Evolutionary conservation across 2,797 vertebrate species (phyloP).

Genomic region (Phrynocephalus vlangalii): DNA sequence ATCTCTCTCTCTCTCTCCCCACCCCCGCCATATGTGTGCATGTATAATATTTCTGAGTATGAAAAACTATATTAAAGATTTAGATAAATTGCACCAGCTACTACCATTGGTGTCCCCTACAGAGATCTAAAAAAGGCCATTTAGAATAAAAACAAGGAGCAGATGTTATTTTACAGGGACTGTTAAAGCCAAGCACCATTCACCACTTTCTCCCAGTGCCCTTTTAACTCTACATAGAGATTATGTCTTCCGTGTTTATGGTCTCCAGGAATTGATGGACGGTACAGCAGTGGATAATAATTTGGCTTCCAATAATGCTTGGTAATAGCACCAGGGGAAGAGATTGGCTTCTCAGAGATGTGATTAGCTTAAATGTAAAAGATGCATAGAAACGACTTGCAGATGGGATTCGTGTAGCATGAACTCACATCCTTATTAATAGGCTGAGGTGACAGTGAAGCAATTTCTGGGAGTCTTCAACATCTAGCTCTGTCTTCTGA

Average conservation of each 20-base stretch:
- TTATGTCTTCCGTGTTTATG: slow-evolving; percentile 49
- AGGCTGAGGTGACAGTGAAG: neutral
- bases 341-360: slow-evolving; percentile 25
- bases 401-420: slow-evolving; percentile 10
- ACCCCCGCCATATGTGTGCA: neutral
- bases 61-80: slow-evolving; percentile 66
- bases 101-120: slow-evolving; percentile 47
- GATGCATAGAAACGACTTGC: slow-evolving; percentile 36
- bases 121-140: slow-evolving; percentile 64
- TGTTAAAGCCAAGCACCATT: slow-evolving; percentile 50
- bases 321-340: slow-evolving; percentile 20
- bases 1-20: too few species aligned
- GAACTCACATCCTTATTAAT: slow-evolving; percentile 12
- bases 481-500: neutral
- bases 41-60: slow-evolving; percentile 38
- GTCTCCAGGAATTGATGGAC: slow-evolving; percentile 38
- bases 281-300: slow-evolving; percentile 34
- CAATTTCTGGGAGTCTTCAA: neutral
- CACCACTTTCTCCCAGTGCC: slow-evolving; percentile 36
- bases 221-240: slow-evolving; percentile 51
- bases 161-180: slow-evolving; percentile 64
- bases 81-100: slow-evolving; percentile 64
- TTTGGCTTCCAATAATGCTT: slow-evolving; percentile 48
- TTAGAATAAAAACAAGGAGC: slow-evolving; percentile 64
- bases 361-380: slow-evolving; percentile 41